Percentiles rank a stretch among this genome's conserved stretches.
Evolutionary conservation across 1,140 invertebrate species (phyloP).

Genomic region (Cotesia vestalis): DNA sequence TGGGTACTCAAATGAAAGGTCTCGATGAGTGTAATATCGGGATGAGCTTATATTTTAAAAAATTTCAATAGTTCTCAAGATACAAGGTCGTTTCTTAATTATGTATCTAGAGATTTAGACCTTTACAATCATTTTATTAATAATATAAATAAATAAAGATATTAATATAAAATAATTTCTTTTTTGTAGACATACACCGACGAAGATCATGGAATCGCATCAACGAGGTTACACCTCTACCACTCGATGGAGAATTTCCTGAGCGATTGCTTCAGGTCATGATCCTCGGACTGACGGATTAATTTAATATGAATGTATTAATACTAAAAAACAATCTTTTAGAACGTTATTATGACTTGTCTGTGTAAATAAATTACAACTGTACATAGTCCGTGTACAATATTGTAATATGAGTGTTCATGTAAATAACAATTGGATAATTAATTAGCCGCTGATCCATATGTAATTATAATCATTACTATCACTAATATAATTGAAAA

Average conservation of each 20-base stretch:
- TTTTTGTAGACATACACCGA: constrained; percentile 88
- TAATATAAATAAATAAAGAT: constrained; percentile 18
- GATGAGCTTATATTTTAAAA: too few species aligned
- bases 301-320: constrained; percentile 7
- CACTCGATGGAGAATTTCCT: constrained; percentile 89
- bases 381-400: constrained; percentile 65
- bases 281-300: constrained; percentile 44
- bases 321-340: constrained; percentile 40
- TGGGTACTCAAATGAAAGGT: too few species aligned
- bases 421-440: constrained; percentile 55
- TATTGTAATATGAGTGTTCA: constrained; percentile 63
- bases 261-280: constrained; percentile 75
- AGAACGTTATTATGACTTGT: constrained; percentile 24
- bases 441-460: constrained; percentile 19
- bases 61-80: too few species aligned
- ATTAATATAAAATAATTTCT: too few species aligned
- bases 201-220: constrained; percentile 85
- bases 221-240: constrained; percentile 85
- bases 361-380: constrained; percentile 45
- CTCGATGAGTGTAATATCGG: too few species aligned
- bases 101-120: too few species aligned
- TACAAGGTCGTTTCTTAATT: too few species aligned
- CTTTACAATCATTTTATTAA: too few species aligned
- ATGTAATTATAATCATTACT: background rate
- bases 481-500: background rate